Evolutionary conservation across 2,113 vertebrate genomes (phyloP), one percentile per base, ranked within the genome.

Genomic region (Himantopus leucocephalus): DNA sequence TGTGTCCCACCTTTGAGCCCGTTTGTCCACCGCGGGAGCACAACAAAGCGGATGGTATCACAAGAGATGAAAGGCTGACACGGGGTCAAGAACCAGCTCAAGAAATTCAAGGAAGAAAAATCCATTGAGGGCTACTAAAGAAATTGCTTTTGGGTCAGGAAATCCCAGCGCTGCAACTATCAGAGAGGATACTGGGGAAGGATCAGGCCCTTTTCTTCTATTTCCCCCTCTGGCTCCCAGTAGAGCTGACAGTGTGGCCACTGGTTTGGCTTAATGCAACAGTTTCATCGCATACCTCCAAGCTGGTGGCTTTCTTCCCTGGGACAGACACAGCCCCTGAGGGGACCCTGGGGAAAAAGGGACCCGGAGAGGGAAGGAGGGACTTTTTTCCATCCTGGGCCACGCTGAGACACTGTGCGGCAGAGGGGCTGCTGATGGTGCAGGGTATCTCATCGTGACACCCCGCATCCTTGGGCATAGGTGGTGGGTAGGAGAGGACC

Each of bases 51-150:
- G 62, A 41, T 26, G 27, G 24, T 23, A 4, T 24, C 58, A 30
- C 17, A n/a, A 37, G 19, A 82, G 88, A 79, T 68, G 70, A 94
- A 96, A 94, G 80, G 71, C 85, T 90, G 92, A 16, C 60, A 63
- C 0, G 2, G 70, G 77, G 77, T 72, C 66, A 88, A 79, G 52
- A 91, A 56, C 14, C 52, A 82, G 50, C 76, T 81, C 56, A 23
- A 94, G 86, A 75, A 75, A 92, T 17, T 63, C 8, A 60, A 88
- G 43, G 90, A 92, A 82, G 30, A 68, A 82, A 82, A 91, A 82
- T n/a, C 74, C 81, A 82, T 6, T 9, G 78, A 66, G 35, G 35
- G 48, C 85, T 41, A 32, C 45, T 59, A 67, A 93, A 83, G 58
- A 92, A 93, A 59, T 0, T 4, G 20, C 21, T 30, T 93, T 17